Evolutionary conservation across 1,140 invertebrate genomes (phyloP).

Genomic region (Babylonia areolata): DNA sequence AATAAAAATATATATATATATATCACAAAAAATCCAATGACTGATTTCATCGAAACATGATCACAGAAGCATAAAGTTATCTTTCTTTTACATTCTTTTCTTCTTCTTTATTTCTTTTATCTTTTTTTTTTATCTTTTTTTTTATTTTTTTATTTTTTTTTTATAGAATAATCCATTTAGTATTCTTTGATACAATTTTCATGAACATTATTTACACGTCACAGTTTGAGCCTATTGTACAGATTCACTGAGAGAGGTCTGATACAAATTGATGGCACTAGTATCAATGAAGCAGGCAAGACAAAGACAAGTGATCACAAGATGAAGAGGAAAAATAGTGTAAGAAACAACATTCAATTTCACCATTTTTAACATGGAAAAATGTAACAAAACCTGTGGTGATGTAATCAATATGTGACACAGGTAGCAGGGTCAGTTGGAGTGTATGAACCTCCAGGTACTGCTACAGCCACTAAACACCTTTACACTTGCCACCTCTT

Average conservation of each 20-base stretch:
- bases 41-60: not conserved
- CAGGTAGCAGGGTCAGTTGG: too few relatives aligned
- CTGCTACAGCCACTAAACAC: too few relatives aligned
- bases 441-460: too few relatives aligned
- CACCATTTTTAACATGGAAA: not conserved
- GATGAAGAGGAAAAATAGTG: not conserved
- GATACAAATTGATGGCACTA: not conserved
- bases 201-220: not conserved
- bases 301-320: not conserved
- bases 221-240: not conserved
- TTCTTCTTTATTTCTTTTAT: too few relatives aligned
- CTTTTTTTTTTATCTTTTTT: too few relatives aligned
- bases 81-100: too few relatives aligned
- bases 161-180: not conserved
- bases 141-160: too few relatives aligned
- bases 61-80: not conserved
- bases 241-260: not conserved
- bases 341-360: not conserved
- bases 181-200: not conserved
- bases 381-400: not conserved
- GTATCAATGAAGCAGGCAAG: not conserved
- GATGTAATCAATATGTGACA: too few relatives aligned
- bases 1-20: not conserved
- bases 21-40: constrained; percentile 3
- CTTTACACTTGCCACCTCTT: too few relatives aligned